These are phyloP conservation scores for Neolamprologus fasciatus DNA, from an alignment of 2,113 vertebrate species.

Conservation along the genomic window DNA sequence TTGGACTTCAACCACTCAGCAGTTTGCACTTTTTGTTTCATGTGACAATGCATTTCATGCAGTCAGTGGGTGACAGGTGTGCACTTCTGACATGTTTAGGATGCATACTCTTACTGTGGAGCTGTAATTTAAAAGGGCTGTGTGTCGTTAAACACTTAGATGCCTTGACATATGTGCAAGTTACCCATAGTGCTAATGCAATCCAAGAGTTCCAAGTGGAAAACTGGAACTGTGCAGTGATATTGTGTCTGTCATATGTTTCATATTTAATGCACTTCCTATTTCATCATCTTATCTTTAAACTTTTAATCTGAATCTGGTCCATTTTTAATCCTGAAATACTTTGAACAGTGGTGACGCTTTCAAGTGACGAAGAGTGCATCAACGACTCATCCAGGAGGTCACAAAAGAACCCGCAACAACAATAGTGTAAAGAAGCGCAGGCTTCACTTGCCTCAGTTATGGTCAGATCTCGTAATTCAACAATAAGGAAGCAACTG, in stretches of 20 bases:
- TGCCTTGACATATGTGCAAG: neutral
- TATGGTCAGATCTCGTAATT: rapidly evolving
- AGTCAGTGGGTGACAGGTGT: neutral
- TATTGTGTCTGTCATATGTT: neutral
- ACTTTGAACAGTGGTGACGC: neutral
- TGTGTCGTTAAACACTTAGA: neutral
- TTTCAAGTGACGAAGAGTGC: neutral
- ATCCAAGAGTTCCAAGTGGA: neutral
- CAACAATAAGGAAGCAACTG: neutral
- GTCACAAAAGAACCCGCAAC: neutral
- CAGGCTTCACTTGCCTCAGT: neutral
- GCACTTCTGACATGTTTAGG: neutral
- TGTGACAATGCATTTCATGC: neutral
- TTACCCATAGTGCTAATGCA: neutral
- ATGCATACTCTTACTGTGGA: neutral
- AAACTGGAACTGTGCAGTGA: neutral
- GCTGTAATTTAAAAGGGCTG: neutral
- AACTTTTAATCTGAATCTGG: neutral
- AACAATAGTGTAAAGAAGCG: neutral
- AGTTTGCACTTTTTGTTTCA: neutral
- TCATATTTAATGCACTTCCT: neutral
- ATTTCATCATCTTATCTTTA: neutral
- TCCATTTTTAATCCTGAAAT: neutral
- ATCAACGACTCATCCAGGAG: neutral
- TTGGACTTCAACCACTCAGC: neutral